Conservation (phyloP, 2,888 invertebrate genomes). For the Acleris literana region DNA sequence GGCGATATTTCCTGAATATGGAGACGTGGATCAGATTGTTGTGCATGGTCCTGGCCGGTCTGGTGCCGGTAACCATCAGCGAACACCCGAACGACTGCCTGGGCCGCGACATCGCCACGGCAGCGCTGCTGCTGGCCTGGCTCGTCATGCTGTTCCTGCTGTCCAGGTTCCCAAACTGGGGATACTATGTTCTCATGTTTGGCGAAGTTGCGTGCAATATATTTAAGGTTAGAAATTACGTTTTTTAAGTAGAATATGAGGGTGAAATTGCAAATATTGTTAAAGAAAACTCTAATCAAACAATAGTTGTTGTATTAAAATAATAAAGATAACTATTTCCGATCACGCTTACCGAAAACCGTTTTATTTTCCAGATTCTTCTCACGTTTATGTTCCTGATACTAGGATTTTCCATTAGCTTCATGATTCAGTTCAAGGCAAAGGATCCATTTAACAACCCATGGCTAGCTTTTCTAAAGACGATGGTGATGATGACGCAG, state of each 20-base stretch:
- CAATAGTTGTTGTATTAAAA: too few relatives aligned
- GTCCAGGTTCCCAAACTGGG: slow-evolving; percentile 83
- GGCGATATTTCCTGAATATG: slow-evolving; percentile 76
- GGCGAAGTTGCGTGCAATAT: slow-evolving; percentile 83
- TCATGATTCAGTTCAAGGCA: slow-evolving; percentile 82
- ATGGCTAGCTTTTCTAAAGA: slow-evolving; percentile 80
- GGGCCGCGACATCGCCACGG: slow-evolving; percentile 78
- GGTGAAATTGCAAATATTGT: too few relatives aligned
- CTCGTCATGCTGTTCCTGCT: slow-evolving; percentile 83
- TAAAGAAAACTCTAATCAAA: too few relatives aligned
- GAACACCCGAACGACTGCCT: slow-evolving; percentile 56
- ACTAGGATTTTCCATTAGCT: slow-evolving; percentile 81
- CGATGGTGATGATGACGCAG: slow-evolving; percentile 85
- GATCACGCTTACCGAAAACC: background rate
- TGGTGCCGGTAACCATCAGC: slow-evolving; percentile 66
- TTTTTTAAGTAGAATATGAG: too few relatives aligned
- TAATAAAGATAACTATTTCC: too few relatives aligned
- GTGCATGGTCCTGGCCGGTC: slow-evolving; percentile 69
- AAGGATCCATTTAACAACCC: slow-evolving; percentile 78
- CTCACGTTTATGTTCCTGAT: slow-evolving; percentile 76
- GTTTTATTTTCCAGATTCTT: slow-evolving; percentile 70
- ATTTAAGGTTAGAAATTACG: slow-evolving; percentile 66
- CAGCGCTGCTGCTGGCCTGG: slow-evolving; percentile 82
- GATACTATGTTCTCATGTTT: slow-evolving; percentile 85
- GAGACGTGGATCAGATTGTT: slow-evolving; percentile 83